Base-by-base conservation (phyloP, 2,888 invertebrate genomes). In the Spodoptera picta region DNA sequence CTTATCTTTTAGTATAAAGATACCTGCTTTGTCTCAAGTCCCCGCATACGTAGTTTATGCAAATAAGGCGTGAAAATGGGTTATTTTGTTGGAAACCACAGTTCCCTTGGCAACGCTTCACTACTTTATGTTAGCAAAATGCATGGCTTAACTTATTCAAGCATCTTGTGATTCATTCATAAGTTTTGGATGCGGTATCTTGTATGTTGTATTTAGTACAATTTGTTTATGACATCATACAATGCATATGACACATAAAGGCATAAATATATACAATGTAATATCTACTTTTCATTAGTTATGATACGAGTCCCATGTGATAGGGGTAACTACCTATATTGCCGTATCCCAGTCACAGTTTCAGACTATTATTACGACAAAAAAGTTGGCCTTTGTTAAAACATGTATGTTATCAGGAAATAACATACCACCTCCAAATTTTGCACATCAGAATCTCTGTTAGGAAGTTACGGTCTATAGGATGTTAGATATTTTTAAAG, bases 401-500 rank as follows among this genome's bases (percentile, higher is more conserved):
- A 1, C 19, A 19, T 19, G 19, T 19, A 2, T 27, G 27, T 51
- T 41, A 52, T 45, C 23, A 4, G 45, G n/a, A 5, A 2, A 10
- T 51, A 61, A 36, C 3, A 42, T 4, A 50, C 65, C 65, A 36
- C 59, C 55, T 73, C 69, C 69, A 61, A 58, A 44, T 54, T 65
- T 56, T 27, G 23, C 55, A 47, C 19, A 53, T 24, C 50, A 7
- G 3, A 46, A 49, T 57, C 61, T 59, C 44, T 62, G 48, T 45
- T 54, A 75, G 60, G 60, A 76, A 74, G 73, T 73, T 73, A 73
- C 71, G 57, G 65, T 72, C 66, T 77, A 73, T 75, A 75, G 74
- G 58, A 79, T 63, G 77, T 79, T 80, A 81, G 78, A 81, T 79
- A 85, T 83, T 84, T 83, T 82, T 76, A 79, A 81, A 68, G 72